These are phyloP conservation scores for Regulus satrapa DNA, from an alignment of 2,113 vertebrate genomes.

Conservation along the genomic window DNA sequence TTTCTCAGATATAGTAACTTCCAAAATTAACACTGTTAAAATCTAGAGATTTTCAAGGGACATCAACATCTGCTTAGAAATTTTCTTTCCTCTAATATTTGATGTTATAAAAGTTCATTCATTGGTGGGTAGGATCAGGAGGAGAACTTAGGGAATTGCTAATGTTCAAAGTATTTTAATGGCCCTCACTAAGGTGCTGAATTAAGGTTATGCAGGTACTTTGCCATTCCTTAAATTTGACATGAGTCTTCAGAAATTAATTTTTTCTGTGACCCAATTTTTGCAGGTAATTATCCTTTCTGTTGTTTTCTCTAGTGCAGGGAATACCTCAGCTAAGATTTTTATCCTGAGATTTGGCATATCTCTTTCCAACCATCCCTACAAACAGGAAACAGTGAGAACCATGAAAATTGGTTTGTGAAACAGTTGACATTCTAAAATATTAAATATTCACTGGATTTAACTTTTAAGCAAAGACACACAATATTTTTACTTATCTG, in stretches of 20 bases:
- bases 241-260: background rate
- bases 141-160: background rate
- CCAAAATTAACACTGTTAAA: background rate
- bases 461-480: background rate
- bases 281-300: background rate
- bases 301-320: background rate
- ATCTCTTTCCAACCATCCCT: background rate
- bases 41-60: background rate
- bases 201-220: background rate
- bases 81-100: background rate
- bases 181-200: background rate
- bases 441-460: background rate
- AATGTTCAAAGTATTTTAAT: background rate
- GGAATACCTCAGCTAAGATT: background rate
- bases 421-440: background rate
- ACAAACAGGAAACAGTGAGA: background rate
- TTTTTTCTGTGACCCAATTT: slow-evolving; percentile 1
- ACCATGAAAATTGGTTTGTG: background rate
- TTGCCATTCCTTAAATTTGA: background rate
- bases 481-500: background rate
- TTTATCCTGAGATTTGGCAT: background rate
- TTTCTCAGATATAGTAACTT: background rate
- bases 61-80: background rate
- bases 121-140: background rate
- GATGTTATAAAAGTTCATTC: background rate